Base-by-base conservation (phyloP, 2,888 invertebrate genomes). In the Zygogramma bicolorata region DNA sequence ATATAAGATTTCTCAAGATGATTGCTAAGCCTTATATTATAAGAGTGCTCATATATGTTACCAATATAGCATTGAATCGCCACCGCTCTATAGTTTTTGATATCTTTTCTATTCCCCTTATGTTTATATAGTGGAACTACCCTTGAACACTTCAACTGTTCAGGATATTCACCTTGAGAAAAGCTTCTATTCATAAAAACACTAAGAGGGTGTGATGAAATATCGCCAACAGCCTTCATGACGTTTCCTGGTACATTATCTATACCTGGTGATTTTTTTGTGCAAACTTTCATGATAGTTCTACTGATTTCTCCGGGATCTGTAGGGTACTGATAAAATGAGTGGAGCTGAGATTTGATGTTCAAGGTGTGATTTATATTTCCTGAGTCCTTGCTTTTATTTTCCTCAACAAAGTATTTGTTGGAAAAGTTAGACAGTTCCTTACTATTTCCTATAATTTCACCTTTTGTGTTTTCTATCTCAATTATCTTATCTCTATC, bases 201-300 rank as follows among this genome's bases (percentile, higher is more conserved):
- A 40, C 40, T 15, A 5, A 15, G 15, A n/a, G n/a, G 15, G n/a
- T 40, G 6, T 40, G 15, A 34, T 34, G 18, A 34, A 59, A 59
- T 59, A 59, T 59, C 27, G 15, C 59, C 18, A 59, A 58, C 58
- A 59, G 59, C 29, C 31, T 59, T 59, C 34, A 34, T 31, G 29
- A n/a, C n/a, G n/a, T 59, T 59, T 31, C 60, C 20, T 22, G 60
- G 34, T 60, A 60, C 38, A 60, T 60, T 60, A 60, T 60, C 38
- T 60, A 60, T 60, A 60, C 40, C 40, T 27, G 60, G 20, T 60
- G 60, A 38, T 60, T 60, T 60, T 38, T 38, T n/a, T n/a, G n/a
- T n/a, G n/a, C n/a, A n/a, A n/a, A n/a, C n/a, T n/a, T n/a, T 58
- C 31, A 31, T 58, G 38, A 58, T 58, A 58, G 15, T 29, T 1